phyloP scores from a whole-genome alignment of 2,797 vertebrate species.

The Acestrorhynchus altus region DNA sequence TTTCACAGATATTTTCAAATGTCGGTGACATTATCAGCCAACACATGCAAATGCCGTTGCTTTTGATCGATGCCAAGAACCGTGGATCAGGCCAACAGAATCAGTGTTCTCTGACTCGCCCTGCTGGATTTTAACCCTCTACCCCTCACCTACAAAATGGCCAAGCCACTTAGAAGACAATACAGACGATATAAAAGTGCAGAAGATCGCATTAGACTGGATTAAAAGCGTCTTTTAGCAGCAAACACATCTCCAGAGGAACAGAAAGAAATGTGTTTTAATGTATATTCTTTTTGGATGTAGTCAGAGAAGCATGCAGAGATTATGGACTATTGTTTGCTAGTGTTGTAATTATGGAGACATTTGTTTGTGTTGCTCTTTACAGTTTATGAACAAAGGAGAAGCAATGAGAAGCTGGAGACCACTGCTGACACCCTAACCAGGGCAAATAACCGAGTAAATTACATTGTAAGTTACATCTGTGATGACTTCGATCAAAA shows the following conservation, averaged over 20 bases:
- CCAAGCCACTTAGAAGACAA: background rate
- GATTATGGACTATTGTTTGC: background rate
- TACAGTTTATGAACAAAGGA: background rate
- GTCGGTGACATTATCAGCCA: constrained; percentile 87
- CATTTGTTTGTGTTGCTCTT: background rate
- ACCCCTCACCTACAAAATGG: background rate
- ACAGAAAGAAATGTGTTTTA: background rate
- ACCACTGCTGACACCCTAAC: background rate
- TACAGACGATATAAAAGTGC: background rate
- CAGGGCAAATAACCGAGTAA: constrained; percentile 20
- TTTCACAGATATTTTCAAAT: constrained; percentile 82
- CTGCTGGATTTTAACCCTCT: constrained; percentile 73
- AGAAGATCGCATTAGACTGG: background rate
- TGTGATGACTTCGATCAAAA: too few relatives aligned
- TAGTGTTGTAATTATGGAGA: background rate
- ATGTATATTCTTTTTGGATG: background rate
- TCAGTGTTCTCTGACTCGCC: constrained; percentile 84
- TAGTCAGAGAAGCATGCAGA: background rate
- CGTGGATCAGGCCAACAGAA: constrained; percentile 82
- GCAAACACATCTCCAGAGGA: background rate
- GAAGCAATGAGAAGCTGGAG: background rate
- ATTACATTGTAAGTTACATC: background rate
- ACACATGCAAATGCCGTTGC: constrained; percentile 85
- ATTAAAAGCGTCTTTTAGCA: background rate
- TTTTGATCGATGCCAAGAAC: constrained; percentile 94